Evolutionary conservation across 2,888 invertebrate genomes (phyloP), one percentile per base, ranked within the genome.

Genomic region (Allophyes oxyacanthae): DNA sequence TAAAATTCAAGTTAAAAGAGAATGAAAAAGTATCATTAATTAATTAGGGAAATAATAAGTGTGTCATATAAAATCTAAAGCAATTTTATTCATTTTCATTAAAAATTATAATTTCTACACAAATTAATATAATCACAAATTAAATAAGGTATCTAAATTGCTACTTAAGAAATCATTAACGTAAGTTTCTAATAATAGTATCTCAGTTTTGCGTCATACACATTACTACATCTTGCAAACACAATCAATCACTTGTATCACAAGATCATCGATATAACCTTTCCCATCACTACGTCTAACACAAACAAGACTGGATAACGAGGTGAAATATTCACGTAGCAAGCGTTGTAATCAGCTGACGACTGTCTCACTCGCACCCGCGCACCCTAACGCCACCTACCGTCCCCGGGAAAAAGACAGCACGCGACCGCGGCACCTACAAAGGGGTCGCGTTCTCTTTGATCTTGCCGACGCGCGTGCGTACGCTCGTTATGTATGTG

Each of bases 321-420:
- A 94, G 94, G 93, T 93, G 93, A 94, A 94, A 93, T 94, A 94
- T 94, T 92, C 94, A 93, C 93, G 88, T 91, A 88, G 91, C 89
- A 86, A 88, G 87, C 81, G 86, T 90, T 90, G 90, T 93, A 91
- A 90, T 90, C 91, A 87, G 86, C 77, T 82, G 85, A 82, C 76
- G 77, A 62, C 82, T 70, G 79, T 91, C 91, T 83, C 88, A 41
- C 79, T 93, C 86, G 75, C 88, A 81, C 92, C 66, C 68, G 66
- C 45, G 49, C 75, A 63, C 74, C 82, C 83, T 81, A 86, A 82
- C 74, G 81, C 64, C 70, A 80, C 75, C 78, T 78, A 76, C 82
- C 75, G 87, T 83, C 82, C 65, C 86, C 80, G 83, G 79, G 92
- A 94, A 89, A 87, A 91, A 89, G 93, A 94, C 86, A 87, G 92